phyloP scores from a whole-genome alignment of 2,797 vertebrate genomes.

The Cichlasoma orientale region DNA sequence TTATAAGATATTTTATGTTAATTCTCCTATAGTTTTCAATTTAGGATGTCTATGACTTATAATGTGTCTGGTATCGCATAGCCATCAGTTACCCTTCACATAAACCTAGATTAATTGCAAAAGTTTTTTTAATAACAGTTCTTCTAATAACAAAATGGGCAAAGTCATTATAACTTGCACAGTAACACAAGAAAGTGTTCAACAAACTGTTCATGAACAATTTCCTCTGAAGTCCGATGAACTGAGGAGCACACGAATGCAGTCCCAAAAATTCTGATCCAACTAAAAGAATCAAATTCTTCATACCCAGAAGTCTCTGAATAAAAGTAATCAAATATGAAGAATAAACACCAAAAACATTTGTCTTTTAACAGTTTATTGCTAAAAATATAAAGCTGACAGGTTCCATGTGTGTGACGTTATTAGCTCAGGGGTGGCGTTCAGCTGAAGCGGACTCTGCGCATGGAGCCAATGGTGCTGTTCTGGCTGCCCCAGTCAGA shows the following conservation, averaged over 20 bases:
- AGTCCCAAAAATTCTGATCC: neutral
- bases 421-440: neutral
- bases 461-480: constrained; percentile 81
- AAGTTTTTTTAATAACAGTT: neutral
- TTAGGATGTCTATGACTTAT: neutral
- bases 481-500: constrained; percentile 83
- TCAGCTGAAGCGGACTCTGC: constrained; percentile 79
- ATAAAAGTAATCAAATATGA: neutral
- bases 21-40: neutral
- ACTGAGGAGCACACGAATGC: too few relatives aligned
- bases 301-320: too few relatives aligned
- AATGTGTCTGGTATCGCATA: neutral
- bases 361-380: constrained; percentile 72
- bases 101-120: neutral
- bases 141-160: too few relatives aligned
- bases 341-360: neutral
- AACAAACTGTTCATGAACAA: too few relatives aligned
- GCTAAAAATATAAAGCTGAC: constrained; percentile 68
- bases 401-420: constrained; percentile 14
- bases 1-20: neutral
- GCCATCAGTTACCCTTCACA: neutral
- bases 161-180: too few relatives aligned
- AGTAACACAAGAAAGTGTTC: too few relatives aligned
- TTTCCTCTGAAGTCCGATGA: too few relatives aligned
- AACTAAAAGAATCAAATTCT: neutral